Evolutionary conservation across 1,140 invertebrate genomes (phyloP).

Genomic region (Oryctes rhinoceros): DNA sequence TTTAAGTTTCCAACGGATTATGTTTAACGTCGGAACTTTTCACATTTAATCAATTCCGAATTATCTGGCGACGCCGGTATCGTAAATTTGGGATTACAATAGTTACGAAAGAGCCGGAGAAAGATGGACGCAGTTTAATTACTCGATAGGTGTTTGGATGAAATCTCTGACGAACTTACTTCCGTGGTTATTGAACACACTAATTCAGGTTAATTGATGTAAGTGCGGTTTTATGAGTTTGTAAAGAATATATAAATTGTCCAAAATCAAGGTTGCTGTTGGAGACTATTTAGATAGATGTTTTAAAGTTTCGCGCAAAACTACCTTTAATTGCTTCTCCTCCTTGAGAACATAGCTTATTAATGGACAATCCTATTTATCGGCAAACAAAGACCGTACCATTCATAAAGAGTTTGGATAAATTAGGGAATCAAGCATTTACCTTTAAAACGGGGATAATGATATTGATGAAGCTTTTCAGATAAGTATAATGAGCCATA

Average conservation of each 20-base stretch:
- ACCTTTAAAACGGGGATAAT: no score
- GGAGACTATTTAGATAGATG: no score
- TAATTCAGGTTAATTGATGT: not conserved
- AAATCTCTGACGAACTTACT: not conserved
- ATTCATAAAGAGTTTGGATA: no score
- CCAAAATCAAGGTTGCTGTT: no score
- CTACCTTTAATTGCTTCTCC: no score
- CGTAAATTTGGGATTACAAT: slow-evolving; percentile 33
- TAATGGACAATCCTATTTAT: no score
- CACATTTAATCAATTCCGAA: slow-evolving; percentile 39
- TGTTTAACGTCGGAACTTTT: slow-evolving; percentile 31
- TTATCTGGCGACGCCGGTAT: slow-evolving; percentile 22
- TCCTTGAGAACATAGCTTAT: no score
- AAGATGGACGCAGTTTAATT: not conserved
- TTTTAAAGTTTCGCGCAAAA: no score
- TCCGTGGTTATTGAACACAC: not conserved
- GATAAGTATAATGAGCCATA: no score
- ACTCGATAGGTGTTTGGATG: not conserved
- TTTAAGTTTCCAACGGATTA: slow-evolving; percentile 38
- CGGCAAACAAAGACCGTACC: no score
- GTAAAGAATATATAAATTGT: not conserved
- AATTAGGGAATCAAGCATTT: no score
- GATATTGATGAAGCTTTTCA: no score
- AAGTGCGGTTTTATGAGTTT: not conserved
- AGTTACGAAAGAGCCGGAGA: not conserved